Evolutionary conservation across 37 sponge, comb jelly and placozoan species (phyloP).

Genomic region (Halichondria panicea): DNA sequence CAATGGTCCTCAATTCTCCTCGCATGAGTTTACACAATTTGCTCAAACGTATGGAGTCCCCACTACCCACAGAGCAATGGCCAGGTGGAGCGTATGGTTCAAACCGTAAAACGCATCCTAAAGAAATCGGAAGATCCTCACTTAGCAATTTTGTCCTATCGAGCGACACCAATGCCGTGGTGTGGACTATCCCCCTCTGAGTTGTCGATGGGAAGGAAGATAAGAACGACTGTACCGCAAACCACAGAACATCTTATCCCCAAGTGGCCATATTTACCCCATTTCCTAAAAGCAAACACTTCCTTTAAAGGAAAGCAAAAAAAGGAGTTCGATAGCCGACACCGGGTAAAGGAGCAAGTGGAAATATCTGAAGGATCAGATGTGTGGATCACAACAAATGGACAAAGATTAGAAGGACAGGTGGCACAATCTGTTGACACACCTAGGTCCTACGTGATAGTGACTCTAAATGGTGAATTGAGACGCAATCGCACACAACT

Average conservation of each 20-base stretch:
- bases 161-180: conserved; percentile 50
- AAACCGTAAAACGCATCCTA: conserved; percentile 39
- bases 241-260: conserved; percentile 6
- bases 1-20: conserved; percentile 48
- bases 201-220: conserved; percentile 48
- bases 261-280: conserved; percentile 29
- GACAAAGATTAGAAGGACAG: background rate
- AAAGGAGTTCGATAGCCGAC: conserved; percentile 21
- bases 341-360: background rate
- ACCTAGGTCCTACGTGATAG: conserved; percentile 40
- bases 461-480: conserved; percentile 32
- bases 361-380: conserved; percentile 3
- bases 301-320: conserved; percentile 29
- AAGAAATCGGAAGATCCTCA: conserved; percentile 24
- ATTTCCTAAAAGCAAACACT: conserved; percentile 5
- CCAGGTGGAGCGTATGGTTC: conserved; percentile 30
- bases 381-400: conserved; percentile 39
- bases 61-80: conserved; percentile 55
- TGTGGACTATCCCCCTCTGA: conserved; percentile 29
- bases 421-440: background rate
- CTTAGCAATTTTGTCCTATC: conserved; percentile 19
- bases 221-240: conserved; percentile 30
- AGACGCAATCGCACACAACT: conserved; percentile 23
- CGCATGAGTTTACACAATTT: conserved; percentile 10
- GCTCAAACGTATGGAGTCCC: conserved; percentile 14